Evolutionary conservation across 2,888 invertebrate genomes (phyloP), one percentile per base, ranked within the genome.

Genomic region (Hirudinaria manillensis): DNA sequence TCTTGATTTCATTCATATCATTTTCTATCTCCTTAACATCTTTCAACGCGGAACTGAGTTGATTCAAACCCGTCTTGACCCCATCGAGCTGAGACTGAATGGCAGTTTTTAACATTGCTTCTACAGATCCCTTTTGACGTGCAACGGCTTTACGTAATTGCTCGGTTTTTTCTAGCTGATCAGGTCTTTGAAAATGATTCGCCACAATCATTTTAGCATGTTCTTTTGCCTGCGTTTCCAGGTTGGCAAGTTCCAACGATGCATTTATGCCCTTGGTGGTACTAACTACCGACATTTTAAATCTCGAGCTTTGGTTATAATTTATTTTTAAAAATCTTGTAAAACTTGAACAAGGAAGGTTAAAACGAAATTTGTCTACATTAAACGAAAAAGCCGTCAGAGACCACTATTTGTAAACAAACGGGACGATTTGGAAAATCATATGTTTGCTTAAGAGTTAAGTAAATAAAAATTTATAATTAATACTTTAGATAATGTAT

Each of bases 81-180:
- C 96, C 97, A 86, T 99, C 98, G 75, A 99, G 87, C 86, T 99
- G 97, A 78, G 95, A 94, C 85, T 99, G 97, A 88, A 99, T 94
- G 0, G 96, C 96, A n/a, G 97, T 95, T 86, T 98, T 97, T 32
- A 99, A 84, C 89, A 94, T 92, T 0, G 94, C 93, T 85, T 96
- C 95, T 13, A 94, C 93, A 3, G 94, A 93, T 0, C 92, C 91
- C 87, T 88, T 88, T 80, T 88, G 88, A 19, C 87, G 79, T 21
- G 85, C 83, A n/a, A 87, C 85, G 75, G 86, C 81, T 79, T 87
- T 84, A 77, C 86, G 85, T 77, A 87, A 84, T 77, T 87, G 86
- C 75, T 88, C 87, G 1, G 88, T 85, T 87, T 93, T 97, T 84
- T 98, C 98, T 77, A 99, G 86, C 83, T 98, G 97, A 21, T 95